Evolutionary conservation across 2,888 invertebrate species (phyloP).

Genomic region (Micoletzkya japonica): DNA sequence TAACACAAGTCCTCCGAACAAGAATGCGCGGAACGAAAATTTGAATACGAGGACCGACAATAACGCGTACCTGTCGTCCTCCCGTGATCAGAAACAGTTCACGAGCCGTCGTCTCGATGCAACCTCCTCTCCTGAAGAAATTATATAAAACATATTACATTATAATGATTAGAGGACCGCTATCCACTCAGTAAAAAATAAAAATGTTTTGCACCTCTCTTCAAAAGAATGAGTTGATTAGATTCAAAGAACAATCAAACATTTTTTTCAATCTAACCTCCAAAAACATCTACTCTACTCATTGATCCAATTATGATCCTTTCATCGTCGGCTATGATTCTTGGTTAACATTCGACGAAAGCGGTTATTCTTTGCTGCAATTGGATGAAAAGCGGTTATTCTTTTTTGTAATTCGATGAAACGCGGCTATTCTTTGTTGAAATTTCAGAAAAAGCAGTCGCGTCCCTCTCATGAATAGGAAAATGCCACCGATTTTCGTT

Average conservation of each 20-base stretch:
- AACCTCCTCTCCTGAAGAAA: not conserved
- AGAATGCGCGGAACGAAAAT: too few relatives aligned
- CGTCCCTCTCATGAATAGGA: too few relatives aligned
- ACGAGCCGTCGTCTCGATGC: slow-evolving; percentile 36
- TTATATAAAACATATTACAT: not conserved
- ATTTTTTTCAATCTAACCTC: not conserved
- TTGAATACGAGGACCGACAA: too few relatives aligned
- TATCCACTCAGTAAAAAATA: not conserved
- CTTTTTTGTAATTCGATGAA: too few relatives aligned
- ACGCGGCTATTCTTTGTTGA: too few relatives aligned
- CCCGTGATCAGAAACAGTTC: slow-evolving; percentile 44
- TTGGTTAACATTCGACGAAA: too few relatives aligned
- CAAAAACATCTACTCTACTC: not conserved
- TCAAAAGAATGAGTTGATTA: not conserved
- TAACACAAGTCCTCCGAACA: not conserved
- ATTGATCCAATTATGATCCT: too few relatives aligned
- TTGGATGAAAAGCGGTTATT: too few relatives aligned
- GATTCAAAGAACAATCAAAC: not conserved
- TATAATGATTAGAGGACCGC: not conserved
- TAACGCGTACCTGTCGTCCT: slow-evolving; percentile 33
- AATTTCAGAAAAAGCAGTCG: too few relatives aligned
- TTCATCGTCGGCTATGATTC: too few relatives aligned
- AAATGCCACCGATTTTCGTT: too few relatives aligned
- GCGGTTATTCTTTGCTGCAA: too few relatives aligned
- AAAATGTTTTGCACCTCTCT: not conserved